phyloP scores from a whole-genome alignment of 2,797 vertebrate genomes.

The Ptychobarbus kaznakovi region DNA sequence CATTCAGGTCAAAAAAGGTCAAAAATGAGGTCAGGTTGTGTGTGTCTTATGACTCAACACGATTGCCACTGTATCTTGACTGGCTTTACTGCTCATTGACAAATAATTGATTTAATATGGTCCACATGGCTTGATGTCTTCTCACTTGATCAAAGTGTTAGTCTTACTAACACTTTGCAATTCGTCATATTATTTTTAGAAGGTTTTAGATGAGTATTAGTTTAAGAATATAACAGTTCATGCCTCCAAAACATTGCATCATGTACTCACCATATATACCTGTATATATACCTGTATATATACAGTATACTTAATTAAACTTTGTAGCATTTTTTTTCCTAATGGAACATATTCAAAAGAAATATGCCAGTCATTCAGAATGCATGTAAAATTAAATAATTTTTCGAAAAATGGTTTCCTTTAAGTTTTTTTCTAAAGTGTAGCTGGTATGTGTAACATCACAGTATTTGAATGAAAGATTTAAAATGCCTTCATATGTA shows the following conservation, averaged over 20 bases:
- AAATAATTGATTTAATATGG: background rate
- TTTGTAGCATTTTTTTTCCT: too few species aligned
- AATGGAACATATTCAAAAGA: too few species aligned
- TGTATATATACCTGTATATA: too few species aligned
- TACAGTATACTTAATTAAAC: too few species aligned
- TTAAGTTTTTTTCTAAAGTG: too few species aligned
- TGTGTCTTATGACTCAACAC: background rate
- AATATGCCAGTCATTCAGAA: too few species aligned
- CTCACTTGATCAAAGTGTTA: background rate
- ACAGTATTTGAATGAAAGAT: too few species aligned
- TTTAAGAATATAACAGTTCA: background rate
- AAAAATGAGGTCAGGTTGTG: background rate
- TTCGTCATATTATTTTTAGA: background rate
- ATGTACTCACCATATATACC: background rate
- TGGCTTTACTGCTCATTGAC: conserved; percentile 1
- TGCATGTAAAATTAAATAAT: too few species aligned
- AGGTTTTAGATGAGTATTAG: background rate
- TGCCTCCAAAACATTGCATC: background rate
- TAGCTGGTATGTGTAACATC: too few species aligned
- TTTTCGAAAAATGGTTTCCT: too few species aligned
- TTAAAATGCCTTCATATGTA: too few species aligned
- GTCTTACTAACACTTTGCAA: too few species aligned
- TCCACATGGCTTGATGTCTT: background rate
- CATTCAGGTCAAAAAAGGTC: background rate
- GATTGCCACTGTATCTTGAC: background rate